phyloP scores from a whole-genome alignment of 2,797 vertebrate genomes.

The Cheirogaleus major region DNA sequence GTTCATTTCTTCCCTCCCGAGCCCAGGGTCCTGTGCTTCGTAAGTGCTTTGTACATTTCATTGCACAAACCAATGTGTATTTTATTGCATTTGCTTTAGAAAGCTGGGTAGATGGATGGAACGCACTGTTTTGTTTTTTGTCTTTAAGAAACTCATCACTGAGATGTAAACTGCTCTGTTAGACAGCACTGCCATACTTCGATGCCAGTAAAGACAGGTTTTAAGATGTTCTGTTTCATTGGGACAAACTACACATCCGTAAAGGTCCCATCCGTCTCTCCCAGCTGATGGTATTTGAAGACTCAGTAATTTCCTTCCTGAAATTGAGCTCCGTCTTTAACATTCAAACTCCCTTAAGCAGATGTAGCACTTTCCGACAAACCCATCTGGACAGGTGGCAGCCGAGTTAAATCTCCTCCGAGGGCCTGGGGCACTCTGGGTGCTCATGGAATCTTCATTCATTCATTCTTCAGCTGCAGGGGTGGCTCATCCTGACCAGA shows the following conservation, averaged over 20 bases:
- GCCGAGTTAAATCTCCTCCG: background rate
- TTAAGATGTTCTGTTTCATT: conserved; percentile 61
- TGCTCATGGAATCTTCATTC: background rate
- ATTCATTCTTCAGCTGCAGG: background rate
- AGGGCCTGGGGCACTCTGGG: background rate
- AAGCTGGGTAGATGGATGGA: background rate
- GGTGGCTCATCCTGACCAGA: background rate
- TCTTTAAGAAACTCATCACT: background rate
- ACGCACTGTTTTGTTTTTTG: background rate
- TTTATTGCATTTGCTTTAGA: background rate
- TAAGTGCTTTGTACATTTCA: background rate
- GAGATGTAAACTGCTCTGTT: background rate
- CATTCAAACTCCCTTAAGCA: conserved; percentile 59
- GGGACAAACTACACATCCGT: conserved; percentile 43
- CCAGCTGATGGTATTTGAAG: conserved; percentile 63
- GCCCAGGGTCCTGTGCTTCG: background rate
- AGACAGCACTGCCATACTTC: background rate
- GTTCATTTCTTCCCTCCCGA: background rate
- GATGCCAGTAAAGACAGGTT: conserved; percentile 23
- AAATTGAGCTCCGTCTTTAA: conserved; percentile 43
- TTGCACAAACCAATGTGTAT: background rate
- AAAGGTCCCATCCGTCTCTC: conserved; percentile 53
- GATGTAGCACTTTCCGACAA: conserved; percentile 45
- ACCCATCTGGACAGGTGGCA: conserved; percentile 53
- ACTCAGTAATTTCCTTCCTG: conserved; percentile 60